Evolutionary conservation across 2,113 vertebrate species (phyloP), one percentile per base, ranked within the genome.

Genomic region (Ciconia maguari): DNA sequence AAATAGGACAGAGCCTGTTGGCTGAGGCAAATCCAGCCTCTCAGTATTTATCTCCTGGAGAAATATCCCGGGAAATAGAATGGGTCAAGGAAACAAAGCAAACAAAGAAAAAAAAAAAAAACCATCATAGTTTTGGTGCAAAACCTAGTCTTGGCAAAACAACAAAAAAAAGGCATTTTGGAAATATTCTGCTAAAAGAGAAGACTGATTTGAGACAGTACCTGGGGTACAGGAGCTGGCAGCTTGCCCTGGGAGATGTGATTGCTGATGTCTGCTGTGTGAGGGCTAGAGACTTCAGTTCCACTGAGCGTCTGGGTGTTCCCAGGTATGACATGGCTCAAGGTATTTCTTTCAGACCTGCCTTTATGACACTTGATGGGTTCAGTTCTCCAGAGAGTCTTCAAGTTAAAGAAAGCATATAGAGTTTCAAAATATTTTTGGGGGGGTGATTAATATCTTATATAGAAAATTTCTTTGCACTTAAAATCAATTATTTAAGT

Each of bases 401-500:
- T 55, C 8, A 26, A n/a, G 14, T 38, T 36, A 58, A 77, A 90
- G 26, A 68, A 83, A 71, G 3, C 9, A 46, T 60, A 7, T 4
- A 57, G 9, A 55, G 1, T 52, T 78, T 38, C 4, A 38, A 42
- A 15, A 22, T 14, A 3, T 2, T 66, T 48, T 36, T 13, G 18
- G 16, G 5, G 5, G 10, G 4, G 4, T 6, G 7, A 62, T 1
- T 2, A 54, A 3, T 54, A 42, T 65, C 11, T 61, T 61, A 48
- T 20, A 14, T 13, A 36, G 8, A 68, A 2, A 32, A 6, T 81
- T 72, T 46, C 8, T 91, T 61, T 78, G 46, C 19, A 51, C 24
- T 54, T 88, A 29, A 75, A 82, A 83, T 36, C 2, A 19, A 85
- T 51, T 6, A 44, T 30, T 49, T 38, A 87, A 60, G 13, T 55